Percentiles rank a stretch among this genome's conserved stretches.
These are phyloP conservation scores for Rattus rattus DNA, from an alignment of 2,113 vertebrate genomes.

Conservation along the genomic window DNA sequence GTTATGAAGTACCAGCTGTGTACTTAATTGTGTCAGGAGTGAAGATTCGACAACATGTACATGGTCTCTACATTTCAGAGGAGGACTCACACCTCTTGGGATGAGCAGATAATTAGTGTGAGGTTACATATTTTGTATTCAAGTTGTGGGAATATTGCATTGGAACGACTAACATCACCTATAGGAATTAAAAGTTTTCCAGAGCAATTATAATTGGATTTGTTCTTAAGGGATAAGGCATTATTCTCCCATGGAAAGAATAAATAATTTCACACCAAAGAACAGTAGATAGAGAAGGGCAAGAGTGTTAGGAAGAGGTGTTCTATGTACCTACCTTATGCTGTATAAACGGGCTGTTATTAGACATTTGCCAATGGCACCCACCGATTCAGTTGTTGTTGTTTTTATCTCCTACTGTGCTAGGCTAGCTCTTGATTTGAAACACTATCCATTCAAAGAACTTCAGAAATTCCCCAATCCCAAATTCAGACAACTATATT, in stretches of 20 bases:
- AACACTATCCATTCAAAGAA: slow-evolving; percentile 20
- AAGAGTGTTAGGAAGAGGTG: background rate
- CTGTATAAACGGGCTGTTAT: background rate
- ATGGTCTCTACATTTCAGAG: background rate
- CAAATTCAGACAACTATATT: slow-evolving; percentile 36
- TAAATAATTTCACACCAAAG: background rate
- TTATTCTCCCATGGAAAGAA: slow-evolving; percentile 22
- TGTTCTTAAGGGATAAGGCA: slow-evolving; percentile 2
- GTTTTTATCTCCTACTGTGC: background rate
- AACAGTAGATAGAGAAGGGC: background rate
- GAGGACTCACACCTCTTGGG: background rate
- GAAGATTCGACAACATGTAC: background rate
- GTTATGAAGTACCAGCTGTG: background rate
- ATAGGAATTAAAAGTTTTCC: background rate
- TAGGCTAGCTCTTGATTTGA: slow-evolving; percentile 13
- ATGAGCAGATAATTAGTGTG: background rate
- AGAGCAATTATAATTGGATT: background rate
- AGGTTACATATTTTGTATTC: background rate
- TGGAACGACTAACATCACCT: background rate
- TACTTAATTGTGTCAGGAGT: background rate
- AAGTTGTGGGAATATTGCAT: background rate
- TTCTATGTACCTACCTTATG: background rate
- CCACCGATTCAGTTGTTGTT: background rate
- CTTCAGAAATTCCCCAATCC: background rate
- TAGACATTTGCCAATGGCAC: background rate